These are phyloP conservation scores for Lagocephalus sceleratus DNA, from an alignment of 2,797 vertebrate genomes.

Conservation along the genomic window DNA sequence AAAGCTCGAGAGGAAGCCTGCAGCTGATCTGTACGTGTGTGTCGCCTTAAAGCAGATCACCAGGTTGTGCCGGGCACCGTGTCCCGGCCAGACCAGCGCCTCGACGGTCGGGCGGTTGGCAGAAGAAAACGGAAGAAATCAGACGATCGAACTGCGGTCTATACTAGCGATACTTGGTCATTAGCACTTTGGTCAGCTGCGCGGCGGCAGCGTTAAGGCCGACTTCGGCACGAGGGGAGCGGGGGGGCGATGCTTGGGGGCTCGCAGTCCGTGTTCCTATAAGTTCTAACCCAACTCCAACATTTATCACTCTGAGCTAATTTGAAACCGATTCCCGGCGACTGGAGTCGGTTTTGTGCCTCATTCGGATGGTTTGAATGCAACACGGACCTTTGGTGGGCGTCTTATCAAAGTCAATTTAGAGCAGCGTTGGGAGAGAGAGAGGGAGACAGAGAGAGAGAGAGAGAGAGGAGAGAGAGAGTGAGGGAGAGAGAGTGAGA, in stretches of 20 bases:
- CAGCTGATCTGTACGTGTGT: background rate
- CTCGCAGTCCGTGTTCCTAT: constrained; percentile 1
- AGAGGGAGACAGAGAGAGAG: no score
- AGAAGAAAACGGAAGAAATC: constrained; percentile 6
- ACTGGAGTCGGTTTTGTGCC: background rate
- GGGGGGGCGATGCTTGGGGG: constrained; percentile 6
- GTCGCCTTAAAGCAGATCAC: constrained; percentile 8
- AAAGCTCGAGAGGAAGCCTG: constrained; percentile 4
- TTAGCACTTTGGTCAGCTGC: constrained; percentile 34
- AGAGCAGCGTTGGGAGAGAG: no score
- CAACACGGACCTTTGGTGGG: no score
- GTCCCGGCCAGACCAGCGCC: background rate
- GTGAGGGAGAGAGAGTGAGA: no score
- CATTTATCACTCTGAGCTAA: background rate
- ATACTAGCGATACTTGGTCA: constrained; percentile 20
- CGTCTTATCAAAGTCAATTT: background rate
- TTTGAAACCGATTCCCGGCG: background rate
- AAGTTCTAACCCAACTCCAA: background rate
- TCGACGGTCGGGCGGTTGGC: constrained; percentile 7
- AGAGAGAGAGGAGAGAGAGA: no score
- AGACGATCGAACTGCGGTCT: background rate
- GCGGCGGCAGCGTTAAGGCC: constrained; percentile 15
- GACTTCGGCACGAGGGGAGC: constrained; percentile 8
- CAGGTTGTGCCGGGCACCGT: background rate
- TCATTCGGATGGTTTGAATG: background rate